phyloP scores from a whole-genome alignment of 2,888 invertebrate genomes.

The Pterostichus madidus region DNA sequence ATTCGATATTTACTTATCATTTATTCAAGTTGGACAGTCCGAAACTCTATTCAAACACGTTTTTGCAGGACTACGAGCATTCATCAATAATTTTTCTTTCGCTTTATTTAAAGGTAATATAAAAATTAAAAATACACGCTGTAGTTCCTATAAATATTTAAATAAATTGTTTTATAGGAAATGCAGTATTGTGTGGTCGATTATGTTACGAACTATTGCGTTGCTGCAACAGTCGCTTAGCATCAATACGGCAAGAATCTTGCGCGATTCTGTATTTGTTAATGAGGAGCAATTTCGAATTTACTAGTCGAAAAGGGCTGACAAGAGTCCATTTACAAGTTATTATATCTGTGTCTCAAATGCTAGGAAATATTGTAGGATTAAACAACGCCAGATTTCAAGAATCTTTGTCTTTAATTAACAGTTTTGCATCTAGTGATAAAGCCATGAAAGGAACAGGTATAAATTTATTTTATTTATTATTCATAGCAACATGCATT shows the following conservation, averaged over 20 bases:
- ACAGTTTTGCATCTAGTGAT: conserved; percentile 95
- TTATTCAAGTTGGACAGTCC: conserved; percentile 93
- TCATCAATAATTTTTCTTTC: conserved; percentile 91
- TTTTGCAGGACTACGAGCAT: conserved; percentile 94
- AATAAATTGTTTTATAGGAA: conserved; percentile 78
- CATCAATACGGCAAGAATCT: conserved; percentile 92
- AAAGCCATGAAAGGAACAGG: conserved; percentile 96
- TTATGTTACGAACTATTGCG: conserved; percentile 89
- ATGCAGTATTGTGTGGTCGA: conserved; percentile 88
- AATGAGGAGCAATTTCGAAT: conserved; percentile 97
- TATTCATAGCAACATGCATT: not conserved
- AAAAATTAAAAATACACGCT: conserved; percentile 12
- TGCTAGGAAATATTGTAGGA: conserved; percentile 94
- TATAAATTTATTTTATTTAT: conserved; percentile 72
- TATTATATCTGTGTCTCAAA: conserved; percentile 96
- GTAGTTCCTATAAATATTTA: conserved; percentile 49
- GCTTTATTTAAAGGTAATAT: conserved; percentile 84
- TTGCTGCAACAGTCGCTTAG: conserved; percentile 92
- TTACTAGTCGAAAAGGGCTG: conserved; percentile 89
- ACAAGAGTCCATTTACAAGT: conserved; percentile 96
- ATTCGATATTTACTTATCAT: conserved; percentile 91
- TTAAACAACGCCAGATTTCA: conserved; percentile 96
- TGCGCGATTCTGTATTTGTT: conserved; percentile 94
- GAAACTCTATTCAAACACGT: conserved; percentile 94
- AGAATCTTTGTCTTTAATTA: conserved; percentile 94